phyloP scores from a whole-genome alignment of 64 coral and sea anemone species.

The Anthopleura sola region DNA sequence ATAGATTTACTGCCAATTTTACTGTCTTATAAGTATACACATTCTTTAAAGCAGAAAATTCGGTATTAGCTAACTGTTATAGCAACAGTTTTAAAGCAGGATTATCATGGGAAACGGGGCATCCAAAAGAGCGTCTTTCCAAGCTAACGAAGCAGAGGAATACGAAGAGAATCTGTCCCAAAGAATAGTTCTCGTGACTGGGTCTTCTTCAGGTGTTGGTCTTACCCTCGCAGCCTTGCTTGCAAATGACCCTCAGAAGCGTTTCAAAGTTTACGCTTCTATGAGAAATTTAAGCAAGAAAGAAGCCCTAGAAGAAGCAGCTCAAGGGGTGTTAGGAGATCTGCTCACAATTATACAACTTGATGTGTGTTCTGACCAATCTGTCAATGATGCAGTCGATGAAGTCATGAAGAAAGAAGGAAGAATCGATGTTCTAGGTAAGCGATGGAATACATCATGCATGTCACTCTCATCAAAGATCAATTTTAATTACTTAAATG shows the following conservation, averaged over 20 bases:
- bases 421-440: conserved; percentile 50
- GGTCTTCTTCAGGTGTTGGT: conserved; percentile 68
- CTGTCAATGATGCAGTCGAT: conserved; percentile 35
- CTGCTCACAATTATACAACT: conserved; percentile 60
- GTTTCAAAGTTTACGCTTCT: conserved; percentile 85
- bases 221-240: conserved; percentile 58
- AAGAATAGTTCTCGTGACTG: conserved; percentile 55
- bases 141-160: conserved; percentile 13
- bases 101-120: not conserved
- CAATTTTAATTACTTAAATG: no score
- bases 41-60: no score
- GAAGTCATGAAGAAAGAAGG: conserved; percentile 39
- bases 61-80: no score
- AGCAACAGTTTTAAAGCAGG: not conserved
- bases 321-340: conserved; percentile 49
- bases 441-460: not conserved
- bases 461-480: no score
- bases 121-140: not conserved
- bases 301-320: conserved; percentile 55
- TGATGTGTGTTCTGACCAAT: conserved; percentile 71
- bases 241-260: conserved; percentile 60
- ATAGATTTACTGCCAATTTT: no score
- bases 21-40: no score
- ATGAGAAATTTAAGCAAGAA: conserved; percentile 87
- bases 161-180: not conserved